These are phyloP conservation scores for Acanthiza pusilla DNA, from an alignment of 2,797 vertebrate genomes.

Conservation along the genomic window DNA sequence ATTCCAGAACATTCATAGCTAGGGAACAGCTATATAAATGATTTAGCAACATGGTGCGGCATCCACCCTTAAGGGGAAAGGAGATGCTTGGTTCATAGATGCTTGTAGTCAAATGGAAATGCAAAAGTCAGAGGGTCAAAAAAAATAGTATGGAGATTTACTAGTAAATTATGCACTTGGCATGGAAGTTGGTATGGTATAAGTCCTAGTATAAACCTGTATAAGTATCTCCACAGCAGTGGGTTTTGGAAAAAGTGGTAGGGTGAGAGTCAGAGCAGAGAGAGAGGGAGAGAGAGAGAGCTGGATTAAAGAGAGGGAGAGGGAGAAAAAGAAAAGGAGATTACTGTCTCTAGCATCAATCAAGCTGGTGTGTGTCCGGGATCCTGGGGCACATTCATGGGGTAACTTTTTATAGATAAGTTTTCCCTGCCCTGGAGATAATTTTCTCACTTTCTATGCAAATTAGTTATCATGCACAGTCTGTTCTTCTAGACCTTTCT, in stretches of 20 bases:
- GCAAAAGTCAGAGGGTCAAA: not conserved
- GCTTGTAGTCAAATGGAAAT: not conserved
- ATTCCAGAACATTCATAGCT: not conserved
- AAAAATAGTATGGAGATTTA: rapidly evolving
- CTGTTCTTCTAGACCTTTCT: not conserved
- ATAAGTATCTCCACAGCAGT: not conserved
- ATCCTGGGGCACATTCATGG: not conserved
- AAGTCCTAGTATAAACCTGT: too few species aligned
- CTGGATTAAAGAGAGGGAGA: not conserved
- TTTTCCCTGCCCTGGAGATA: not conserved
- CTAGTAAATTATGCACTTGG: not conserved
- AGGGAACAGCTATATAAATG: not conserved
- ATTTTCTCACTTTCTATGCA: not conserved
- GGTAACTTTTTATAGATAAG: not conserved
- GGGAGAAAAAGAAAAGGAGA: not conserved
- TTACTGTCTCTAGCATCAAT: not conserved
- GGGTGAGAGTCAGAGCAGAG: not conserved
- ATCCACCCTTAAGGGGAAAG: not conserved
- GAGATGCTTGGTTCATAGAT: not conserved
- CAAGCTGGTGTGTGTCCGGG: not conserved
- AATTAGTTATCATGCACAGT: not conserved
- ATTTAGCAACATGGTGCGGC: not conserved
- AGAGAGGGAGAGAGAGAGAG: not conserved
- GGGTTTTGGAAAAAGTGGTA: not conserved
- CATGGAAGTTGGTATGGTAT: not conserved